These are phyloP conservation scores for Amblyteles armatorius DNA, from an alignment of 2,888 invertebrate species.

Conservation along the genomic window DNA sequence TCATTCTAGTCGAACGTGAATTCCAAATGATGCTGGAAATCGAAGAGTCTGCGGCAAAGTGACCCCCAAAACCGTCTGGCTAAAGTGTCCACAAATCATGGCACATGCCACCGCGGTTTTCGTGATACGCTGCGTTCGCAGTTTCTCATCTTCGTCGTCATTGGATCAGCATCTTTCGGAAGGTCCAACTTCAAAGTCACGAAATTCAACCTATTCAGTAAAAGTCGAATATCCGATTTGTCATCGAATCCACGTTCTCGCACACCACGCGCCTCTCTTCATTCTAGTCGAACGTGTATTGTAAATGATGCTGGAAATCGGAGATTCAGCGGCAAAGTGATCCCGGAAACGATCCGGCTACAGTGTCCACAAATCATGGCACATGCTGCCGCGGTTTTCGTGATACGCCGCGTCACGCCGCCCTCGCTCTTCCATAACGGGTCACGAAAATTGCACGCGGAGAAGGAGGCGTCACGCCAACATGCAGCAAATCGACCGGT, in stretches of 20 bases:
- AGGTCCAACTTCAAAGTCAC: neutral
- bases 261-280: neutral
- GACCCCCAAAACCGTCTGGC: constrained; percentile 64
- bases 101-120: constrained; percentile 71
- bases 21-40: constrained; percentile 41
- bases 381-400: constrained; percentile 80
- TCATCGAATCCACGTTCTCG: neutral
- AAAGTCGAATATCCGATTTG: constrained; percentile 38
- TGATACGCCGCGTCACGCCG: constrained; percentile 47
- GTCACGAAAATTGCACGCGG: constrained; percentile 49
- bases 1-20: constrained; percentile 35
- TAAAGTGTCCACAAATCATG: constrained; percentile 79
- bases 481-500: constrained; percentile 78
- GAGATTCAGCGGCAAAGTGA: constrained; percentile 23
- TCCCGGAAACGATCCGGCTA: constrained; percentile 66
- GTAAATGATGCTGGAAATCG: constrained; percentile 44
- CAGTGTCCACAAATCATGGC: constrained; percentile 80
- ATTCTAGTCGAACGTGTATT: constrained; percentile 26
- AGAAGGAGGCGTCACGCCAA: constrained; percentile 69
- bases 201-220: neutral
- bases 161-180: neutral
- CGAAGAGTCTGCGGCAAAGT: constrained; percentile 19
- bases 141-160: neutral
- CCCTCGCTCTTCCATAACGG: constrained; percentile 30
- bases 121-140: constrained; percentile 57